These are phyloP conservation scores for Drosophila baimaii DNA, from an alignment of 1,140 invertebrate genomes.

Conservation along the genomic window DNA sequence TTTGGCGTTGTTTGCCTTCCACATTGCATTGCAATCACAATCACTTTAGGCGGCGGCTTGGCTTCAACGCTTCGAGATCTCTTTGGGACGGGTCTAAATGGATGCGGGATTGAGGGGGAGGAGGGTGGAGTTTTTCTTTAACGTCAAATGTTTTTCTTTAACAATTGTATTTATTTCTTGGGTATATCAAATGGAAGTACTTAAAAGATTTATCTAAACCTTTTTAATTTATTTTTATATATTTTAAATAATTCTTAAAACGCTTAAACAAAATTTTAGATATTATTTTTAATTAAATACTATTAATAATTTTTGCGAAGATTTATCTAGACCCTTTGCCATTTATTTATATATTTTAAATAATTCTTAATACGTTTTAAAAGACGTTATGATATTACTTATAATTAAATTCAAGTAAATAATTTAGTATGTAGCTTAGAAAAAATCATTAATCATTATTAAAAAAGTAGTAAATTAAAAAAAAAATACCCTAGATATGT, in stretches of 20 bases:
- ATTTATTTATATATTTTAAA: not conserved
- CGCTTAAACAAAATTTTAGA: too few species aligned
- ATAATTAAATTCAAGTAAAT: too few species aligned
- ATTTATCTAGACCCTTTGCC: not conserved
- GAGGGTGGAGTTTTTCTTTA: too few species aligned
- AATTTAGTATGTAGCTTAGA: too few species aligned
- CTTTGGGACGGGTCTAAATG: not conserved
- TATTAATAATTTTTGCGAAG: too few species aligned
- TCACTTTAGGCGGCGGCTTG: slow-evolving; percentile 67
- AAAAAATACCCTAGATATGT: too few species aligned
- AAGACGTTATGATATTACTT: too few species aligned
- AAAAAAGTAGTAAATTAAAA: not conserved
- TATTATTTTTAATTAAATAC: too few species aligned
- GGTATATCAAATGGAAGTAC: not conserved
- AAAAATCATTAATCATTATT: too few species aligned
- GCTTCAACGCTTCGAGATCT: slow-evolving; percentile 36
- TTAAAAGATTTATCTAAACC: not conserved
- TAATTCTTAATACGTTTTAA: too few species aligned
- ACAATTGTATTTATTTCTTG: not conserved
- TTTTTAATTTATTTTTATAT: not conserved
- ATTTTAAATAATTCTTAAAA: too few species aligned
- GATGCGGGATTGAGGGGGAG: too few species aligned
- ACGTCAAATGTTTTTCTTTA: not conserved
- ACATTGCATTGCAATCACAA: slow-evolving; percentile 72
- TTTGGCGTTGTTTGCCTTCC: slow-evolving; percentile 60